Evolutionary conservation across 2,113 vertebrate genomes (phyloP).

Genomic region (Suricata suricatta): DNA sequence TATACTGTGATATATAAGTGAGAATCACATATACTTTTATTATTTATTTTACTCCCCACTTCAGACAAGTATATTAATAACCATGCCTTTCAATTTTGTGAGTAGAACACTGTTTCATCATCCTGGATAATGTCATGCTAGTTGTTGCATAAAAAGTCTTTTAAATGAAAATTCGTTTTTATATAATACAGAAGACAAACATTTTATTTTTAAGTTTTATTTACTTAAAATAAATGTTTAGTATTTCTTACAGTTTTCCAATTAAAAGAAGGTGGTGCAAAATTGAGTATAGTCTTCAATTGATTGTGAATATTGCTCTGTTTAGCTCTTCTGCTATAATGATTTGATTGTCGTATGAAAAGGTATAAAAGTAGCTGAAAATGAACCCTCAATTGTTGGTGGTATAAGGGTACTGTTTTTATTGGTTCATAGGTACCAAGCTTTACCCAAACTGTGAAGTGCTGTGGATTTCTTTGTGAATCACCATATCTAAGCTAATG

Average conservation of each 20-base stretch:
- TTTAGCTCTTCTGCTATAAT: background rate
- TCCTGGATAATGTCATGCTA: background rate
- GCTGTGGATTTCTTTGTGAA: slow-evolving; percentile 82
- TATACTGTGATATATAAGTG: background rate
- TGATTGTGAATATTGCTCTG: background rate
- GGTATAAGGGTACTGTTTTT: slow-evolving; percentile 30
- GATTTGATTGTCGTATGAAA: slow-evolving; percentile 8
- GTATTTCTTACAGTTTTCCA: slow-evolving; percentile 1
- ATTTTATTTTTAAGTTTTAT: background rate
- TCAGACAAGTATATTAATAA: slow-evolving; percentile 6
- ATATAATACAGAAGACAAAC: background rate
- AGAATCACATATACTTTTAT: background rate
- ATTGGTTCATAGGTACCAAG: slow-evolving; percentile 65
- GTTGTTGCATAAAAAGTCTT: background rate
- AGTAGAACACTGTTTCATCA: background rate
- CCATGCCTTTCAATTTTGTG: background rate
- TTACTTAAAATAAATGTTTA: background rate
- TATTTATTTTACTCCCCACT: slow-evolving; percentile 9
- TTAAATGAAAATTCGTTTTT: background rate
- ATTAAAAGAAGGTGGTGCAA: background rate
- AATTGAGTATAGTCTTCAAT: background rate
- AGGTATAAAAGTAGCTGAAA: background rate
- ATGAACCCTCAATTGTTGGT: background rate
- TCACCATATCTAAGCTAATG: slow-evolving; percentile 78
- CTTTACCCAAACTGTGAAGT: slow-evolving; percentile 71